Evolutionary conservation across 2,797 vertebrate species (phyloP).

Genomic region (Myotis daubentonii): DNA sequence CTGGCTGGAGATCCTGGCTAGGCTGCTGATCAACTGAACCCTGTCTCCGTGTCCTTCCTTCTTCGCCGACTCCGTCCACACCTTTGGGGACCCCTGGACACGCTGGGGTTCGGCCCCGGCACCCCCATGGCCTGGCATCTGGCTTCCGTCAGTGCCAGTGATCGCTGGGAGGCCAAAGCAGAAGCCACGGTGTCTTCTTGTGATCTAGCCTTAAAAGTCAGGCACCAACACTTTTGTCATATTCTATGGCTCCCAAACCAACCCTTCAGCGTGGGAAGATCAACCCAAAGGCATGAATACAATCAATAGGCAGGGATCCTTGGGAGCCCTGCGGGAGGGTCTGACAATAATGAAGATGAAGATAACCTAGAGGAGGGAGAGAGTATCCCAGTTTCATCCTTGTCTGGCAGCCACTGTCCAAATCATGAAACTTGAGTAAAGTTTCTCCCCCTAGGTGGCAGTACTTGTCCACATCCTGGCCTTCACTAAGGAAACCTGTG

Average conservation of each 20-base stretch:
- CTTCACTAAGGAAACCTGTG: neutral
- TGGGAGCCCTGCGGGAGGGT: neutral
- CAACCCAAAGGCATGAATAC: neutral
- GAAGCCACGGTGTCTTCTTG: neutral
- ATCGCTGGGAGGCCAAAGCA: neutral
- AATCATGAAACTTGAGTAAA: neutral
- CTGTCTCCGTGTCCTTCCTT: too few species aligned
- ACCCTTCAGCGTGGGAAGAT: neutral
- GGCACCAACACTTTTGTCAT: neutral
- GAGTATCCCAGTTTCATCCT: neutral
- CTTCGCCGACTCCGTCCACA: too few species aligned
- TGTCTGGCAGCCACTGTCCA: neutral
- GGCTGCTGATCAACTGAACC: too few species aligned
- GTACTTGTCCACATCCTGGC: neutral
- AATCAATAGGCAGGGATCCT: neutral
- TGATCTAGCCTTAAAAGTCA: neutral
- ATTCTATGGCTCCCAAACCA: neutral
- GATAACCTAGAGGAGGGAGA: neutral
- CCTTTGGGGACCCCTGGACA: too few species aligned
- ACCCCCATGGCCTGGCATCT: neutral
- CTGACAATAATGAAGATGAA: neutral
- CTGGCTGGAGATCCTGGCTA: too few species aligned
- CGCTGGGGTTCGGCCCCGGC: too few species aligned
- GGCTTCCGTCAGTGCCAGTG: neutral
- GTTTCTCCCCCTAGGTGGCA: slow-evolving; percentile 63